These are phyloP conservation scores for Lithophane socia DNA, from an alignment of 2,888 invertebrate genomes.

Conservation along the genomic window DNA sequence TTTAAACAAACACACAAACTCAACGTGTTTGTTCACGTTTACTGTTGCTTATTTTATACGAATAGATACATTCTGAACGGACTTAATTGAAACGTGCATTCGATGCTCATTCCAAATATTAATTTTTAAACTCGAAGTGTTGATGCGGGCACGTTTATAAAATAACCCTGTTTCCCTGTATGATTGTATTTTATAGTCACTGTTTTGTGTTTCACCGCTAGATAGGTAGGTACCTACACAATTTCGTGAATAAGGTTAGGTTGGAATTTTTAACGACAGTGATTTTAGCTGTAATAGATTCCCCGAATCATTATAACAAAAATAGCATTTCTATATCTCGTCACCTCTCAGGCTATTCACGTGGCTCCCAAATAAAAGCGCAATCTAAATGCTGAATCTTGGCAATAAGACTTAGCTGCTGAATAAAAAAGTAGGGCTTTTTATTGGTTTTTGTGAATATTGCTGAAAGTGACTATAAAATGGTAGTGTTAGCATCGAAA, in stretches of 20 bases:
- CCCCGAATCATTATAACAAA: background rate
- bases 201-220: background rate
- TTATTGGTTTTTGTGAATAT: slow-evolving; percentile 8
- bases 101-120: background rate
- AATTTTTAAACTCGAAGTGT: background rate
- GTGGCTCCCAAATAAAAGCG: slow-evolving; percentile 5
- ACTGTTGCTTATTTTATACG: background rate
- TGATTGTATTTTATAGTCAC: background rate
- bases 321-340: background rate
- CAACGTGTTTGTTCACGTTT: slow-evolving; percentile 11
- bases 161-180: background rate
- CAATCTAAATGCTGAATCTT: slow-evolving; percentile 12
- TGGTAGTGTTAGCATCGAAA: slow-evolving; percentile 10
- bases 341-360: background rate
- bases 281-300: no score
- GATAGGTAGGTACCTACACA: no score
- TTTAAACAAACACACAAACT: slow-evolving; percentile 27
- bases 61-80: background rate
- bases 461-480: slow-evolving; percentile 4
- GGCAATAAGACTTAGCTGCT: background rate
- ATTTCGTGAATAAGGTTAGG: background rate
- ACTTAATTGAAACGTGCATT: slow-evolving; percentile 12
- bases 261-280: no score
- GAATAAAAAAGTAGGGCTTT: background rate
- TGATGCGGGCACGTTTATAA: background rate